Evolutionary conservation across 2,797 vertebrate genomes (phyloP), one percentile per base, ranked within the genome.

Genomic region (Manis crassicaudata): DNA sequence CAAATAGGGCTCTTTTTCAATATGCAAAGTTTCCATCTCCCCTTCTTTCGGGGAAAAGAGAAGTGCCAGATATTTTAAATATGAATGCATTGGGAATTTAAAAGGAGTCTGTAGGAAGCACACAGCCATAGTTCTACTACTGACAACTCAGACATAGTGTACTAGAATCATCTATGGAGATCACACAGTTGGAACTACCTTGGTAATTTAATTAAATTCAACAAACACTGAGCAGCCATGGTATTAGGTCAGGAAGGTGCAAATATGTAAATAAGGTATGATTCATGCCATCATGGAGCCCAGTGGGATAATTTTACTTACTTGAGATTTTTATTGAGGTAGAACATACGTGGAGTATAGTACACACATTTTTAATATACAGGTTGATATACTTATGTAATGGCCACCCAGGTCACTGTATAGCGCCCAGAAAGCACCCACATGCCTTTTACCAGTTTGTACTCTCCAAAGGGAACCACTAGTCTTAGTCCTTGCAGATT

Each of bases 1-100:
- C 58, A 96, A 90, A 67, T 62, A 12, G 58, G 70, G 72, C 88
- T 97, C 89, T 77, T 97, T 97, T 96, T 88, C 92, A 95, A 35
- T 88, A 96, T 97, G 88, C 76, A 96, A 80, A 96, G 6, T 6
- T 83, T 32, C 50, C 72, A 25, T 81, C n/a, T 93, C 65, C 50
- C n/a, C 89, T 87, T 92, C 94, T 77, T 63, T n/a, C 11, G 16
- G 27, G 46, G 18, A 0, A 2, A 3, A 14, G 5, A 23, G 32
- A 68, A 65, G 1, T 46, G 46, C 58, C 85, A 94, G 67, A 83
- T 94, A 91, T 90, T 96, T 94, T 93, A 93, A 96, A 95, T 83
- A 82, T 87, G 65, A 96, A 93, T 86, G 14, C n/a, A 17, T 67
- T 80, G 85, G 60, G 72, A 92, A 91, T 95, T 95, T 89, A 95